Base-by-base conservation (phyloP, 2,797 vertebrate species). In the Poeciliopsis turneri region DNA sequence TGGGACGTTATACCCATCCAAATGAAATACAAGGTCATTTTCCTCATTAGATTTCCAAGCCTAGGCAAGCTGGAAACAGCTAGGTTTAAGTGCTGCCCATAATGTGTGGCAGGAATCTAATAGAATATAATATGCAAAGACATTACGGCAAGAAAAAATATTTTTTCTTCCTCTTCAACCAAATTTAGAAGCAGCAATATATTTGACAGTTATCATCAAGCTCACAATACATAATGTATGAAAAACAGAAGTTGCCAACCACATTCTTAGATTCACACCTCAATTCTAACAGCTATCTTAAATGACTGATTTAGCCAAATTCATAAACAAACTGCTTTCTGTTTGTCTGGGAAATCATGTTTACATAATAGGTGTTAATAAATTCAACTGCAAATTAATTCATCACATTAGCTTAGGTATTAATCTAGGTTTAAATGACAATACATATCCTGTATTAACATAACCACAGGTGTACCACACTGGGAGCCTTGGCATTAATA, bases 21-120 rank as follows among this genome's bases (percentile, higher is more conserved):
- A 89, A 92, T 86, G 76, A 84, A 92, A 83, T 82, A 87, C 89
- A 93, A 93, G 91, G 92, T 93, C 91, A 85, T 89, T 85, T 87
- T 86, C 88, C 88, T 90, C 86, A 90, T 91, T 89, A 89, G 86
- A 82, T 89, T 88, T 87, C 78, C 55, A 85, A 86, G 88, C 77
- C 79, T 79, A 64, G 57, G 75, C 57, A 78, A 79, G 80, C 82
- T 86, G 84, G 82, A 92, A 85, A 91, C 79, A 80, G 80, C 88
- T 87, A 81, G 84, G 85, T 87, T 81, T 88, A 89, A 87, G 86
- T 85, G 85, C 83, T 76, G 77, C 45, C 59, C 70, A 43, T 83
- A 85, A 86, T 82, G 84, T 91, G 89, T 92, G 90, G 86, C 73
- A 87, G 78, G 72, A 88, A 86, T 89, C 85, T 92, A 92, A 92